Base-by-base conservation (phyloP, 2,888 invertebrate genomes). In the Leucoma salicis region DNA sequence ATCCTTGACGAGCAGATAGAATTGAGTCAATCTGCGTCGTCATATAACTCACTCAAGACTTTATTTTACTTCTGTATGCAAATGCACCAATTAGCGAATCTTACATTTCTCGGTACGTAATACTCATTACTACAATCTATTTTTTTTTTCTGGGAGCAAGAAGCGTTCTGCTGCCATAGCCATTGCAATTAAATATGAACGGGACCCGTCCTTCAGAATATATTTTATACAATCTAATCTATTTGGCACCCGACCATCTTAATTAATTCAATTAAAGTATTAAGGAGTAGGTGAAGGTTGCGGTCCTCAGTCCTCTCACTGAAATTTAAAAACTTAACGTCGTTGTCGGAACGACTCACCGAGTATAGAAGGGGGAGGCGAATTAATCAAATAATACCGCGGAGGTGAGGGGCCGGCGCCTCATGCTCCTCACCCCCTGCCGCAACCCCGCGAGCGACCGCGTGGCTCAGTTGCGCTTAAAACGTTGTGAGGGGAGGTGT, bases 371-470 rank as follows among this genome's bases (percentile, higher is more conserved):
- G 87, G 88, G 82, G 89, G 88, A 86, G 87, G 87, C 86, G 84
- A 89, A 89, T 89, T 89, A 89, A 89, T 89, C 89, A 89, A 89
- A 89, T 89, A 89, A 89, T 88, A 86, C 86, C 78, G 82, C 82
- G 78, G 83, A 72, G 86, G 83, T 66, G 82, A 68, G 78, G 77
- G 78, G 78, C 68, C 54, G 62, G 73, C 57, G 63, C 68, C 67
- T 57, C 70, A 48, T 53, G 57, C 57, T 46, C 56, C 15, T 37
- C 59, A 62, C 62, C 63, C 62, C 54, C 64, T 68, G 51, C 66
- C 67, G 64, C 73, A 56, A 59, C 66, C 68, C 70, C 77, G 69
- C 75, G 53, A 58, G 58, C 79, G 73, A 78, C 86, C 85, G 88
- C 85, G 82, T 85, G 87, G 82, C 78, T 88, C 88, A 89, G 89